Base-by-base conservation (phyloP, 2,113 vertebrate genomes). In the Cynocephalus volans region DNA sequence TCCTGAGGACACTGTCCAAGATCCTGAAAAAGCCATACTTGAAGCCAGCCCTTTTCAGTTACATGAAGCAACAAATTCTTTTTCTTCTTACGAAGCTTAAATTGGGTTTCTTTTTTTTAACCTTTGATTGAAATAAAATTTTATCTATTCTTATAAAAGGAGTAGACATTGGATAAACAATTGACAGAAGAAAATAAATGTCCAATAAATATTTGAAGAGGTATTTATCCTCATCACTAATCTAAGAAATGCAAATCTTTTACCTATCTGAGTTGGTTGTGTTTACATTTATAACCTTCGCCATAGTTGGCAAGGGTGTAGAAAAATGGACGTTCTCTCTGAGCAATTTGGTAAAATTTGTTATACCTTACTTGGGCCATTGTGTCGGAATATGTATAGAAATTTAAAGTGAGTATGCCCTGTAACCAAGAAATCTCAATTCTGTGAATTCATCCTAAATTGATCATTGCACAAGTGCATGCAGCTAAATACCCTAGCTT, bases 401-500 rank as follows among this genome's bases (percentile, higher is more conserved):
- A 54, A 77, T 77, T 82, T 80, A 79, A 90, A 88, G 28, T 58
- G 15, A 79, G 8, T 85, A 45, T 89, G 72, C 11, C 5, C 48
- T 52, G 75, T 95, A 95, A 60, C 75, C 33, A 67, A 56, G 86
- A 91, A 80, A 52, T 85, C 52, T 93, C 7, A 90, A 12, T 93
- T 94, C 65, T 72, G 54, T 45, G 56, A 91, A 85, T 52, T 86
- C n/a, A 83, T 72, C n/a, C 72, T 92, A 54, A 83, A 54, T 62
- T 62, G 69, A 94, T 67, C 15, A 3, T 80, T 77, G 21, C 11
- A 60, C 6, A 69, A 48, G 52, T 83, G 10, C 23, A 82, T 81
- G 50, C 5, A 76, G 11, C 62, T 94, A 77, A 81, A 84, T 64
- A 70, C 36, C 48, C 18, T 88, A 88, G 33, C 67, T 94, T 70